A percentile compares a stretch with the other conserved stretches of the same genome.
Evolutionary conservation across 2,888 invertebrate genomes (phyloP).

Genomic region (Phyllotreta striolata): DNA sequence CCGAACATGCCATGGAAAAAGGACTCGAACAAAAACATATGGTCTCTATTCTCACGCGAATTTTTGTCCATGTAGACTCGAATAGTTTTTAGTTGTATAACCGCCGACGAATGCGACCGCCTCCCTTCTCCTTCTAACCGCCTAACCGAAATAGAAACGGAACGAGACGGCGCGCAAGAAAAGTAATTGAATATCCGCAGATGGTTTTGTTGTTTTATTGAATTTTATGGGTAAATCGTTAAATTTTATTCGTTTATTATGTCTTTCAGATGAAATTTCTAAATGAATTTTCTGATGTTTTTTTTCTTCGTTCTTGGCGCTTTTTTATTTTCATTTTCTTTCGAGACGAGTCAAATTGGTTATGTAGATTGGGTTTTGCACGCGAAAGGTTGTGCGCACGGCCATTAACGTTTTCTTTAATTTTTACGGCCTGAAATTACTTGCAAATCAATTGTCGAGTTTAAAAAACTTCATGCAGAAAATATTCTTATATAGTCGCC

Average conservation of each 20-base stretch:
- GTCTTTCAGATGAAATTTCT: slow-evolving; percentile 47
- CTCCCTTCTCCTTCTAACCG: slow-evolving; percentile 14
- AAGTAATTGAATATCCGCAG: slow-evolving; percentile 46
- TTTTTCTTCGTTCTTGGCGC: too few species aligned
- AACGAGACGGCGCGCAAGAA: slow-evolving; percentile 28
- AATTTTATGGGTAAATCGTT: slow-evolving; percentile 51
- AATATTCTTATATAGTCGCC: too few species aligned
- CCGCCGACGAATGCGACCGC: slow-evolving; percentile 22
- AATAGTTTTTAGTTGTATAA: slow-evolving; percentile 43
- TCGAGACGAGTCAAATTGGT: slow-evolving; percentile 4
- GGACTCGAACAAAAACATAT: slow-evolving; percentile 27
- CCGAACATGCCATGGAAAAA: slow-evolving; percentile 25
- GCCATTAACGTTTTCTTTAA: slow-evolving; percentile 3
- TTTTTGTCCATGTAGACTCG: slow-evolving; percentile 37
- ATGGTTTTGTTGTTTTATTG: slow-evolving; percentile 51
- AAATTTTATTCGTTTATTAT: slow-evolving; percentile 54
- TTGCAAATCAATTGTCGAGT: neutral
- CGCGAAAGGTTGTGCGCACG: neutral
- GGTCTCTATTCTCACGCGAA: slow-evolving; percentile 40
- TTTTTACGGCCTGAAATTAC: neutral
- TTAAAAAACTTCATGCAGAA: too few species aligned
- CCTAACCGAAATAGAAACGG: slow-evolving; percentile 2
- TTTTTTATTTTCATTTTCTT: neutral
- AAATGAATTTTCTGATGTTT: slow-evolving; percentile 43
- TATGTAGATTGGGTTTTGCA: slow-evolving; percentile 6